Conservation (phyloP, 2,113 vertebrate species). For the Aphyosemion australe region DNA sequence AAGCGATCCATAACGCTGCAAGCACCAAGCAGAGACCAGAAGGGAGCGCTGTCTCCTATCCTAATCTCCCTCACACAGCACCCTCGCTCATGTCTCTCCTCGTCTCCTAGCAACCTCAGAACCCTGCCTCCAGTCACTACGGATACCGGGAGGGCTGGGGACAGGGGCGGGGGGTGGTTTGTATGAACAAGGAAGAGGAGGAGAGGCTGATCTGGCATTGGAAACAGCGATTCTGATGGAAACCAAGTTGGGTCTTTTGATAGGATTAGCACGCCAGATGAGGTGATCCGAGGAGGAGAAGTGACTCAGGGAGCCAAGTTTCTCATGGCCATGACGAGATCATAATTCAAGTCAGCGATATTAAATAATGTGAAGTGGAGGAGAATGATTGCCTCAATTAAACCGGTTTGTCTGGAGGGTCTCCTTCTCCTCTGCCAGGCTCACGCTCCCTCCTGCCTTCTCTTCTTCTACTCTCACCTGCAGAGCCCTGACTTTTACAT, state of each 20-base stretch:
- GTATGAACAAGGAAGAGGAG: slow-evolving; percentile 32
- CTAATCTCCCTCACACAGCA: slow-evolving; percentile 13
- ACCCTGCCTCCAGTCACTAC: slow-evolving; percentile 77
- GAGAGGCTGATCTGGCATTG: slow-evolving; percentile 17
- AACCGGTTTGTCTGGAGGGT: slow-evolving; percentile 53
- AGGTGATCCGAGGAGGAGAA: not conserved
- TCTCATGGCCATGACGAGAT: slow-evolving; percentile 44
- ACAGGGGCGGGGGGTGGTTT: too few relatives aligned
- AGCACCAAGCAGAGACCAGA: slow-evolving; percentile 30
- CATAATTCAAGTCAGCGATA: slow-evolving; percentile 56
- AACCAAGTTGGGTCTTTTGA: slow-evolving; percentile 27
- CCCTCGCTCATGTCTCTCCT: slow-evolving; percentile 48
- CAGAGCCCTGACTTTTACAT: slow-evolving; percentile 47
- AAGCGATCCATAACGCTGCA: not conserved
- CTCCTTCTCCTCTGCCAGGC: slow-evolving; percentile 29
- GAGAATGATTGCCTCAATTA: slow-evolving; percentile 54
- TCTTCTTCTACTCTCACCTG: slow-evolving; percentile 20
- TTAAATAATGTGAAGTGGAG: slow-evolving; percentile 41
- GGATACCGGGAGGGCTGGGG: slow-evolving; percentile 68
- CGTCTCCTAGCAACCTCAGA: slow-evolving; percentile 76
- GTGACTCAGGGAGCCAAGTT: slow-evolving; percentile 26
- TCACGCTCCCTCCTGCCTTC: slow-evolving; percentile 23
- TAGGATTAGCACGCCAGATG: slow-evolving; percentile 11
- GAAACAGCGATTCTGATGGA: slow-evolving; percentile 20
- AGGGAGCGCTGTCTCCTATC: slow-evolving; percentile 57